phyloP scores from a whole-genome alignment of 2,113 vertebrate genomes.

The Strix aluco region DNA sequence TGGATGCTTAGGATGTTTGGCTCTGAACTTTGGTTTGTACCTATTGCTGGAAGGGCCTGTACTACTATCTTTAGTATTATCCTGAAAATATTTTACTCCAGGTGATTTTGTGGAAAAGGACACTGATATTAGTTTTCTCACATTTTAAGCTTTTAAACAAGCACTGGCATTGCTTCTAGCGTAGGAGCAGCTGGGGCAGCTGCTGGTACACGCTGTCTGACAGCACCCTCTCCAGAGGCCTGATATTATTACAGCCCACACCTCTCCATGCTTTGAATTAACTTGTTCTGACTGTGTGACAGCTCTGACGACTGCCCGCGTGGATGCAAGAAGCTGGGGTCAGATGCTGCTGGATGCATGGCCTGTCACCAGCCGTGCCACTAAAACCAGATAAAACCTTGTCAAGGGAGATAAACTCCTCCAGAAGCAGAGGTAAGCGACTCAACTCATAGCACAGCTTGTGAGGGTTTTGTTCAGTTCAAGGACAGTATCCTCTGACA shows the following conservation, averaged over 20 bases:
- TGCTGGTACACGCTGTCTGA: conserved; percentile 16
- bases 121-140: too few species aligned
- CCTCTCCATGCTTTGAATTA: conserved; percentile 72
- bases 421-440: conserved; percentile 66
- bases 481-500: conserved; percentile 63
- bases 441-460: conserved; percentile 24
- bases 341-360: conserved; percentile 63
- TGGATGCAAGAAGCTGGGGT: conserved; percentile 60
- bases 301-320: conserved; percentile 61
- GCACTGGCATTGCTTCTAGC: too few species aligned
- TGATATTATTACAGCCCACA: conserved; percentile 66
- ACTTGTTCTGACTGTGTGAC: conserved; percentile 81
- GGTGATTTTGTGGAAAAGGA: too few species aligned
- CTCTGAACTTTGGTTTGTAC: too few species aligned
- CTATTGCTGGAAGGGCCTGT: too few species aligned
- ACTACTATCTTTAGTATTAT: too few species aligned
- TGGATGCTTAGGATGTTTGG: too few species aligned
- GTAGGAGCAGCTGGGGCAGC: conserved; percentile 37
- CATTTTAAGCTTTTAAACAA: too few species aligned
- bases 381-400: conserved; percentile 73
- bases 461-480: conserved; percentile 71
- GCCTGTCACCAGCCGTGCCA: conserved; percentile 70
- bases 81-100: too few species aligned
- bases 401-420: conserved; percentile 75
- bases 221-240: conserved; percentile 78